A percentile compares a stretch with the other conserved stretches of the same genome.
phyloP scores from a whole-genome alignment of 1,140 invertebrate species.

The Drosophila rhopaloa region DNA sequence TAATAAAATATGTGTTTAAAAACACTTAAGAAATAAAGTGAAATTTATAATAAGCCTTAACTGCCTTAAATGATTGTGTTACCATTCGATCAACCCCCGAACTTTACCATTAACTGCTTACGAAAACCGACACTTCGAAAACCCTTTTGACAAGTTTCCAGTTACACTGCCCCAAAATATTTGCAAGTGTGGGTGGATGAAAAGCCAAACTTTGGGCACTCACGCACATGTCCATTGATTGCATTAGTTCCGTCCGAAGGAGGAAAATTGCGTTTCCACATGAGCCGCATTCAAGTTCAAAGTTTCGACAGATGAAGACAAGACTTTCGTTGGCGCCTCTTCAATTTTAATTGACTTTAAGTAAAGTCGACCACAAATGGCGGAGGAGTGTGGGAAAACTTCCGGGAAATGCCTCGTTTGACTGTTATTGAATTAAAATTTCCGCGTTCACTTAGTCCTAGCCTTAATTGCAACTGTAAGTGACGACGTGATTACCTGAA shows the following conservation, averaged over 20 bases:
- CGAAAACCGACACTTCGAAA: constrained; percentile 29
- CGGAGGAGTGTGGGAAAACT: constrained; percentile 31
- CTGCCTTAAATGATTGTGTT: neutral
- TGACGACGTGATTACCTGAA: constrained; percentile 73
- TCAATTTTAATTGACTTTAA: constrained; percentile 80
- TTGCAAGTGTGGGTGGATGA: neutral
- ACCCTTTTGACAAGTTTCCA: constrained; percentile 33
- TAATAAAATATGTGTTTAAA: too few species aligned
- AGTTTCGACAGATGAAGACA: constrained; percentile 58
- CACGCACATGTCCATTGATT: constrained; percentile 59
- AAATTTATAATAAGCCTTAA: too few species aligned
- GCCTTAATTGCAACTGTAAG: constrained; percentile 67
- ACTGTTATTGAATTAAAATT: constrained; percentile 81
- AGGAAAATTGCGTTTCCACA: constrained; percentile 40
- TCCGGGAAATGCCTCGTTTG: constrained; percentile 71
- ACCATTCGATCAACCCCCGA: constrained; percentile 18
- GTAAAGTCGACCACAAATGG: constrained; percentile 62
- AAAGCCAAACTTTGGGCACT: constrained; percentile 29
- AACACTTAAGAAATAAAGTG: too few species aligned
- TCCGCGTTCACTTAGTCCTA: constrained; percentile 42
- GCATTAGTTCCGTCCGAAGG: constrained; percentile 52
- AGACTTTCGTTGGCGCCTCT: constrained; percentile 34
- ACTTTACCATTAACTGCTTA: constrained; percentile 2
- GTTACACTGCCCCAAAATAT: constrained; percentile 30
- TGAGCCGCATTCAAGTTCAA: constrained; percentile 45